phyloP scores from a whole-genome alignment of 2,113 vertebrate genomes.

The Tautogolabrus adspersus region DNA sequence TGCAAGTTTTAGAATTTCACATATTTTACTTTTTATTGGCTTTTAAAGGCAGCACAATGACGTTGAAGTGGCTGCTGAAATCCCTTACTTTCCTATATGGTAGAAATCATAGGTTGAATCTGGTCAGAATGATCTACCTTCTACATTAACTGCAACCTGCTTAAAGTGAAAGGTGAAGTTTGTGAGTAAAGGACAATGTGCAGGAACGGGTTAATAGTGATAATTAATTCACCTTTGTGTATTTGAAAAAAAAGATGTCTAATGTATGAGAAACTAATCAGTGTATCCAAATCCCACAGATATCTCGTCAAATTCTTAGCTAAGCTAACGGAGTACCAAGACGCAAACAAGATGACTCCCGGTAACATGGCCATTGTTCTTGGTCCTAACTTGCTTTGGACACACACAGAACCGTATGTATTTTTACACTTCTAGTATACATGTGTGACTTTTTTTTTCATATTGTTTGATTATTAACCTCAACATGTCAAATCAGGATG shows the following conservation, averaged over 20 bases:
- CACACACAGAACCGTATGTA: conserved; percentile 91
- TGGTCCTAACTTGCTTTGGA: conserved; percentile 97
- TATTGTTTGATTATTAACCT: not conserved
- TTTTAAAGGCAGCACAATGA: not conserved
- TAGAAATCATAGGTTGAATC: too few relatives aligned
- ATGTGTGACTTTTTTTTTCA: not conserved
- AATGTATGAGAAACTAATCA: not conserved
- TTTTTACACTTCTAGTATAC: not conserved
- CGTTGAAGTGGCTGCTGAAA: not conserved
- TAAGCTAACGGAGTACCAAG: conserved; percentile 95
- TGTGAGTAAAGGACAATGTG: too few relatives aligned
- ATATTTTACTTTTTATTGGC: not conserved
- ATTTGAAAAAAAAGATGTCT: not conserved
- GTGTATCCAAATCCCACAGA: conserved; percentile 78
- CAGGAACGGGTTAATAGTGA: too few relatives aligned
- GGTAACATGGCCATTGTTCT: conserved; percentile 98
- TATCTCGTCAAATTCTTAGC: conserved; percentile 97
- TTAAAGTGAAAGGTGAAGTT: too few relatives aligned
- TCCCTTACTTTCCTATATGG: not conserved
- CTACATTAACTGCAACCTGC: too few relatives aligned
- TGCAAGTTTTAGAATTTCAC: not conserved
- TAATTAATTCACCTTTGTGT: too few relatives aligned
- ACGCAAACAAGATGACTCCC: conserved; percentile 96
- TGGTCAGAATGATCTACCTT: too few relatives aligned
- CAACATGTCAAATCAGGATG: not conserved